Evolutionary conservation across 1,140 invertebrate genomes (phyloP), one percentile per base, ranked within the genome.

Genomic region (Drosophila pallidifrons): DNA sequence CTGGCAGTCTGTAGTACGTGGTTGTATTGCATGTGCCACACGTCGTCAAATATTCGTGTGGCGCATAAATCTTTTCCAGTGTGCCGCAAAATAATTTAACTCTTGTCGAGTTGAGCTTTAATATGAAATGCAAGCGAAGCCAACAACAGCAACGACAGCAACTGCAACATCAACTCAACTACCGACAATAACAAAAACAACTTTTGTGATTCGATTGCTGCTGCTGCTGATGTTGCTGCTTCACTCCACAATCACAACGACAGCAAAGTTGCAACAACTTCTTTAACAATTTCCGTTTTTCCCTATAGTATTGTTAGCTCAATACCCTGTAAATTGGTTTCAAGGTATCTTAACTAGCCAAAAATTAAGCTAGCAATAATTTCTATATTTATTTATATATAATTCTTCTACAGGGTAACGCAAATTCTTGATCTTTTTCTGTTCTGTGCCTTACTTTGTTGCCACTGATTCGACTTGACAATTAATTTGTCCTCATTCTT

Each of bases 41-140:
- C 66, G 68, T 70, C 66, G 66, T 70, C 58, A 71, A 72, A 66
- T 76, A 72, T 72, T 76, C 74, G 69, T 72, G 69, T 32, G 61
- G 60, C 68, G 55, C 68, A 76, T 76, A 76, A 72, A 76, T 76
- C 74, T 71, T 75, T 58, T 75, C 15, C 52, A 65, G 54, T 65
- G 67, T 51, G 58, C 10, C 59, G 51, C 52, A 64, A 75, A 75
- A 75, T 75, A 75, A 63, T 75, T 71, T 71, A 71, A 65, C 69
- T 71, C 68, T 75, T 65, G 54, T 46, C 38, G 67, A 30, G n/a
- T n/a, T 35, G 45, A 61, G 72, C 72, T 75, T 76, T 66, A 72
- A 76, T 57, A 72, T 76, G 65, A 60, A 72, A 76, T 76, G 51
- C 59, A 64, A 63, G 38, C 72, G 38, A 47, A 55, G 59, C 28